Evolutionary conservation across 2,797 vertebrate genomes (phyloP).

Genomic region (Naso thynnoides): DNA sequence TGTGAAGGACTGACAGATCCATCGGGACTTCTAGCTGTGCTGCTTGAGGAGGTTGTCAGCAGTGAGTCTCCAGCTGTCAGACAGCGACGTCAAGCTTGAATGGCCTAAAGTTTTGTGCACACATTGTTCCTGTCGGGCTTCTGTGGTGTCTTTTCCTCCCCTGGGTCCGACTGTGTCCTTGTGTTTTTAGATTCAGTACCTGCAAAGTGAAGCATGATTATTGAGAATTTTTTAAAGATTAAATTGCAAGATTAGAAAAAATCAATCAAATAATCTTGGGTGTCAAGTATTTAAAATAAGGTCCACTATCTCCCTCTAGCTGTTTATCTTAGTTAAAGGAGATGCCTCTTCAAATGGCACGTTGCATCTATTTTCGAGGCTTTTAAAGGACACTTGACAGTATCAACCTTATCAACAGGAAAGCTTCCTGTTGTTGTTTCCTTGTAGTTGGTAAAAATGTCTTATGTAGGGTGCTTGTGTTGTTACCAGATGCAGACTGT

Average conservation of each 20-base stretch:
- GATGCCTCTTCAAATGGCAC: slow-evolving; percentile 9
- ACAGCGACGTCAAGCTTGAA: slow-evolving; percentile 22
- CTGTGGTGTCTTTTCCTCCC: slow-evolving; percentile 52
- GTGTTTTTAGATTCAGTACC: slow-evolving; percentile 26
- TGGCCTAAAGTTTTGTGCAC: slow-evolving; percentile 7
- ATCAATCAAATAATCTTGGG: not conserved
- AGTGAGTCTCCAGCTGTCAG: slow-evolving; percentile 29
- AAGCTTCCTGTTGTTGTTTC: slow-evolving; percentile 38
- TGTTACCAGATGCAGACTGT: not conserved
- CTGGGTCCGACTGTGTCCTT: slow-evolving; percentile 3
- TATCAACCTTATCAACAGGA: slow-evolving; percentile 50
- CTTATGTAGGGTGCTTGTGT: slow-evolving; percentile 1
- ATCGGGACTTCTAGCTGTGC: slow-evolving; percentile 34
- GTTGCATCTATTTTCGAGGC: slow-evolving; percentile 61
- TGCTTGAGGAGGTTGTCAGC: slow-evolving; percentile 13
- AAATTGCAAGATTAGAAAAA: not conserved
- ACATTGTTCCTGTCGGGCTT: slow-evolving; percentile 14
- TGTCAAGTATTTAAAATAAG: slow-evolving; percentile 1
- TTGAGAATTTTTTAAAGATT: slow-evolving; percentile 4
- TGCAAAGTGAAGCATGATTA: slow-evolving; percentile 49
- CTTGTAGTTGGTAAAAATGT: slow-evolving; percentile 22
- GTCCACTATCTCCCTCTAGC: slow-evolving; percentile 54
- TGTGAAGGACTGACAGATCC: slow-evolving; percentile 47
- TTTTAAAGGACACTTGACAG: slow-evolving; percentile 54
- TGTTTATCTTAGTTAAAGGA: slow-evolving; percentile 49